Conservation (phyloP, 2,888 invertebrate species). For the Liodrosophila aerea region DNA sequence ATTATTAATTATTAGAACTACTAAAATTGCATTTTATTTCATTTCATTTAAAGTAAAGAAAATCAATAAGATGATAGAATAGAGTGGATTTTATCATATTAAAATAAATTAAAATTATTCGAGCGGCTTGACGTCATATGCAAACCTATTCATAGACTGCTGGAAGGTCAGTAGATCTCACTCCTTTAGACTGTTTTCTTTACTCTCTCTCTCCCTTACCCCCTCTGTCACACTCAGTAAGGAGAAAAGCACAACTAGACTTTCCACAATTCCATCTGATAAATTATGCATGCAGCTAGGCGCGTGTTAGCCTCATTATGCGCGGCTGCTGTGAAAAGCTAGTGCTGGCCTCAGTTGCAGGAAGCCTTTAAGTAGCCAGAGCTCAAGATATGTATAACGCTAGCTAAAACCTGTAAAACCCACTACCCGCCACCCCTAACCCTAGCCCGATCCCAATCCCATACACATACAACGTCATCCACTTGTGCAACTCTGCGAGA, state of each 20-base stretch:
- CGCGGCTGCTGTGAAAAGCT: constrained; percentile 60
- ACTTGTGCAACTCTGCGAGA: constrained; percentile 48
- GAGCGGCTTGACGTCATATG: constrained; percentile 19
- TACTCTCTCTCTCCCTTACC: not conserved
- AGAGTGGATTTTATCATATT: too few relatives aligned
- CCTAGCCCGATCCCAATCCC: not conserved
- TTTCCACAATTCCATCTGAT: constrained; percentile 29
- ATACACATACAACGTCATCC: constrained; percentile 9
- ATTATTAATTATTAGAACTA: too few relatives aligned
- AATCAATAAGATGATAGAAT: too few relatives aligned
- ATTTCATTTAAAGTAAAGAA: constrained; percentile 8
- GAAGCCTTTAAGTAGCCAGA: constrained; percentile 67
- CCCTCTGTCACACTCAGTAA: too few relatives aligned
- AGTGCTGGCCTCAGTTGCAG: constrained; percentile 29
- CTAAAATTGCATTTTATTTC: too few relatives aligned
- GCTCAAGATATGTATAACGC: not conserved
- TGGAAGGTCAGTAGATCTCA: too few relatives aligned
- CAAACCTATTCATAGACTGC: too few relatives aligned
- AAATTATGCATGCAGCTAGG: constrained; percentile 74
- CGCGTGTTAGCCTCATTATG: constrained; percentile 74
- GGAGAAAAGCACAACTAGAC: not conserved
- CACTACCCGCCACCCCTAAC: not conserved
- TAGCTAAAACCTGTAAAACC: constrained; percentile 1
- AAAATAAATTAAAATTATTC: constrained; percentile 22
- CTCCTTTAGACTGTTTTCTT: too few relatives aligned